A percentile compares a stretch with the other conserved stretches of the same genome.
These are phyloP conservation scores for Boloria selene DNA, from an alignment of 2,888 invertebrate genomes.

Conservation along the genomic window DNA sequence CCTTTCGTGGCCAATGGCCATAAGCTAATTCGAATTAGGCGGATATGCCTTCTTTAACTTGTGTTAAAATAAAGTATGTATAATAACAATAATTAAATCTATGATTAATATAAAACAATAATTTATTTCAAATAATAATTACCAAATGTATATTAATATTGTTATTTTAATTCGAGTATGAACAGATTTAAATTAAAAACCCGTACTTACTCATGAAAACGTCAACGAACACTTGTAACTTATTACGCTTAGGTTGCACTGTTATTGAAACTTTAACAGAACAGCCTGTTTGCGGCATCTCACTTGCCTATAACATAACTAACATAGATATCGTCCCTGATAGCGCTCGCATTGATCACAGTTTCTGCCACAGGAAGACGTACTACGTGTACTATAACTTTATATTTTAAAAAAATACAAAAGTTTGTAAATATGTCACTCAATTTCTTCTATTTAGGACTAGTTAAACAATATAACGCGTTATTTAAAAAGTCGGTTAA, in stretches of 20 bases:
- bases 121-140: too few species aligned
- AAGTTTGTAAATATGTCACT: neutral
- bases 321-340: conserved; percentile 50
- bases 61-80: too few species aligned
- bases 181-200: neutral
- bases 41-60: too few species aligned
- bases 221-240: conserved; percentile 77
- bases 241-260: conserved; percentile 71
- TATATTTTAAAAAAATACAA: too few species aligned
- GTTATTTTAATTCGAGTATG: neutral
- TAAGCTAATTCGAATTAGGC: too few species aligned
- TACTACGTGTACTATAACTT: too few species aligned
- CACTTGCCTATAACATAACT: conserved; percentile 59
- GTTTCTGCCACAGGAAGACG: neutral
- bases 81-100: too few species aligned
- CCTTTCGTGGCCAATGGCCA: too few species aligned
- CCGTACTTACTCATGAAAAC: conserved; percentile 78
- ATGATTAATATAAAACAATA: too few species aligned
- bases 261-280: conserved; percentile 75
- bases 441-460: neutral
- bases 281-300: conserved; percentile 79
- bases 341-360: conserved; percentile 44
- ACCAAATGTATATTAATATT: too few species aligned
- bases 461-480: neutral
- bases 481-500: neutral